phyloP scores from a whole-genome alignment of 2,113 vertebrate genomes.

The Hippoglossus stenolepis region DNA sequence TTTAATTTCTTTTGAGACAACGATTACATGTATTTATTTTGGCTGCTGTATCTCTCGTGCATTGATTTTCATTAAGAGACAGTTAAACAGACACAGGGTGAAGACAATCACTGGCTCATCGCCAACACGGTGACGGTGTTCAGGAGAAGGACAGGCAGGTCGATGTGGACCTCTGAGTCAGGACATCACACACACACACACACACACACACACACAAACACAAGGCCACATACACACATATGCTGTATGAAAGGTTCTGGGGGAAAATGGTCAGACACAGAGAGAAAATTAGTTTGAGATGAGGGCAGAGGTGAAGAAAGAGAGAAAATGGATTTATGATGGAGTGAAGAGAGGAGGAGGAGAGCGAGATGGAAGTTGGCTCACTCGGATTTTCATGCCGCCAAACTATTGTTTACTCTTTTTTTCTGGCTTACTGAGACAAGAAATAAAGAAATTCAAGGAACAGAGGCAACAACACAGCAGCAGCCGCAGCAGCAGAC shows the following conservation, averaged over 20 bases:
- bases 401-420: not conserved
- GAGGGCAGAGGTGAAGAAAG: not conserved
- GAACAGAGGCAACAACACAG: not conserved
- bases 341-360: not conserved
- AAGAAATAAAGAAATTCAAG: constrained; percentile 11
- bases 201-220: constrained; percentile 4
- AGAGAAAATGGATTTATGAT: not conserved
- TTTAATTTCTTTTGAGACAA: not conserved
- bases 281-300: not conserved
- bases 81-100: not conserved
- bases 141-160: not conserved
- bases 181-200: not conserved
- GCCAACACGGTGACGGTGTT: not conserved
- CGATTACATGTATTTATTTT: not conserved
- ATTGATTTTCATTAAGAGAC: not conserved
- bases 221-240: not conserved
- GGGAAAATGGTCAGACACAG: not conserved
- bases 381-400: not conserved
- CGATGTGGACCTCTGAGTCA: constrained; percentile 27
- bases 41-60: not conserved
- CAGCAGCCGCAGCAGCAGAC: not conserved
- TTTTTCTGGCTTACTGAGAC: constrained; percentile 22
- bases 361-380: not conserved
- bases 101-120: not conserved
- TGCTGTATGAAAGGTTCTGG: not conserved